These are phyloP conservation scores for Callopanchax toddi DNA, from an alignment of 2,113 vertebrate species.

Conservation along the genomic window DNA sequence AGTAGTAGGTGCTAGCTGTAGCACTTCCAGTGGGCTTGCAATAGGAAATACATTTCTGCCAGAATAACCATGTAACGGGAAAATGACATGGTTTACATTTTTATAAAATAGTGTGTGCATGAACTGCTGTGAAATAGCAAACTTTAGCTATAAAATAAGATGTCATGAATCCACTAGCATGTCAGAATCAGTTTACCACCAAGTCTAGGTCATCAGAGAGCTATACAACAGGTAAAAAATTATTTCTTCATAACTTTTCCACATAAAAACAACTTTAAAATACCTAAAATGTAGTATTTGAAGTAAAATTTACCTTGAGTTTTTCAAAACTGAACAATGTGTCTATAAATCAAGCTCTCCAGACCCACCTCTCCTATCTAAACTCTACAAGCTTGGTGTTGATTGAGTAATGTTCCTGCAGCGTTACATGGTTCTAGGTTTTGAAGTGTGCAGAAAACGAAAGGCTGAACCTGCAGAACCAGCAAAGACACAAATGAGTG, in stretches of 20 bases:
- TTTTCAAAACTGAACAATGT: neutral
- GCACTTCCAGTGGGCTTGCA: no score
- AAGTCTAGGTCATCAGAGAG: no score
- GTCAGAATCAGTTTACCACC: no score
- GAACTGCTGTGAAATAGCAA: no score
- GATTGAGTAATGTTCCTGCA: constrained; percentile 11
- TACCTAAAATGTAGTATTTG: neutral
- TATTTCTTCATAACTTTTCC: neutral
- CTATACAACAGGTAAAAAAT: neutral
- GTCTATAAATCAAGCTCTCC: constrained; percentile 1
- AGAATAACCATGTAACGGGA: no score
- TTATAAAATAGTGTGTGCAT: no score
- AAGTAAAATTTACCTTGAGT: neutral
- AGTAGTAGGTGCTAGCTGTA: no score
- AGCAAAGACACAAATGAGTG: constrained; percentile 43
- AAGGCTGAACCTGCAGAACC: constrained; percentile 48
- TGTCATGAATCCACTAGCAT: no score
- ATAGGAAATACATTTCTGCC: no score
- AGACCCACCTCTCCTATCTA: neutral
- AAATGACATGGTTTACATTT: no score
- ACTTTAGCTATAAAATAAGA: no score
- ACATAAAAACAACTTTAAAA: neutral
- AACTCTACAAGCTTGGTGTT: neutral
- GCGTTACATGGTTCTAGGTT: constrained; percentile 13
- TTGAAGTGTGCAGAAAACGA: constrained; percentile 40